Base-by-base conservation (phyloP, 2,797 vertebrate species). In the Tachyglossus aculeatus region DNA sequence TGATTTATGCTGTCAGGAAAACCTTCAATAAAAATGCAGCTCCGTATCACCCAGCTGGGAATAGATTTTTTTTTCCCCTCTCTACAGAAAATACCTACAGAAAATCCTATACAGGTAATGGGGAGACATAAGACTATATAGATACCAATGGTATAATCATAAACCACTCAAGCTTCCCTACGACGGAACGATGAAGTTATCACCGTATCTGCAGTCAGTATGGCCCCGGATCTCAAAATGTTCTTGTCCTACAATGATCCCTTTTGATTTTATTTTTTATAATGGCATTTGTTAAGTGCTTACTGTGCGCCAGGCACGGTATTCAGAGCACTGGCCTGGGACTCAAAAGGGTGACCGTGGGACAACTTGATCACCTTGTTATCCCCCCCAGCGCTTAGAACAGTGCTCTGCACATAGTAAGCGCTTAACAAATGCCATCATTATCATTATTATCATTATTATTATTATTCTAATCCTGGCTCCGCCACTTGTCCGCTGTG, bases 21-120 rank as follows among this genome's bases (percentile, higher is more conserved):
- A 53, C 27, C 68, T 71, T 80, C 82, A 78, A 84, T 82, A 80
- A 86, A 84, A 86, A 76, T 67, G 82, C 3, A 77, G 77, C 66
- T 76, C 76, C 77, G 73, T 74, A 64, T 54, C 63, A 78, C 66
- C 43, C 66, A 61, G 41, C 47, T 74, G 79, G 56, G 56, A 80
- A 80, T 29, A 77, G n/a, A 37, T 54, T 61, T 55, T 77, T n/a
- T 67, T 48, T 39, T 52, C 50, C 45, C 53, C 53, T 69, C 45
- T 71, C 57, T 73, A 55, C 38, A 33, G 48, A 54, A 38, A 65
- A 67, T 58, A 80, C 31, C 74, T 67, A 78, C 0, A 66, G 59
- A 80, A 64, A 71, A 82, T 58, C 71, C 67, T 82, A 53, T 64
- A 67, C 62, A 33, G 78, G 66, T 80, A 82, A 82, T 84, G 74